phyloP scores from a whole-genome alignment of 2,888 invertebrate species.

The Tipula confusa region DNA sequence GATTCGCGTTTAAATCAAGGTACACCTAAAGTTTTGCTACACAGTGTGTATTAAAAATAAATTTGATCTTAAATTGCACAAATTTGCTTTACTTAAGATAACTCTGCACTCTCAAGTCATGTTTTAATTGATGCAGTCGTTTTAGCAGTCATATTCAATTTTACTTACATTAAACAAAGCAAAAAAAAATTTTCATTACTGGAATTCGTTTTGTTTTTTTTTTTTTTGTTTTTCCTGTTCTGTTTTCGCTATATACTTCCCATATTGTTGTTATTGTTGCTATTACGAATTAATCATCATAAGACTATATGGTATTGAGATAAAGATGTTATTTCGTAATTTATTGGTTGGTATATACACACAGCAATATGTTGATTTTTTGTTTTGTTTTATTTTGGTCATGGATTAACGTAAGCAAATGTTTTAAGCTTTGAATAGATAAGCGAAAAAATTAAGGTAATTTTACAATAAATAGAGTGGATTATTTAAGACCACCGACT shows the following conservation, averaged over 20 bases:
- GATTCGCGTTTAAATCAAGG: too few species aligned
- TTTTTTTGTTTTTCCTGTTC: neutral
- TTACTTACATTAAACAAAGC: neutral
- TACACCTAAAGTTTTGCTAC: too few species aligned
- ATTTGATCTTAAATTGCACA: neutral
- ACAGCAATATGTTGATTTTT: neutral
- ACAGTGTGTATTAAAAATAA: too few species aligned
- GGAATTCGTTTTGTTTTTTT: neutral
- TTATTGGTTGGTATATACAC: neutral
- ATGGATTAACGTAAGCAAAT: constrained; percentile 5
- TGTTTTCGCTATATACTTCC: neutral
- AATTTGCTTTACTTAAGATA: neutral
- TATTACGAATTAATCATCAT: constrained; percentile 13
- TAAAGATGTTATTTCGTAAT: constrained; percentile 20
- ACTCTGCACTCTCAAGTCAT: neutral
- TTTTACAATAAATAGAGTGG: neutral
- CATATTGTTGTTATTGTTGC: neutral
- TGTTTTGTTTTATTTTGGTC: too few species aligned
- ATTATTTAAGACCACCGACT: constrained; percentile 20
- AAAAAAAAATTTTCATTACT: neutral
- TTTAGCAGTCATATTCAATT: neutral
- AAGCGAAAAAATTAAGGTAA: neutral
- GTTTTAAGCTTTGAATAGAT: neutral
- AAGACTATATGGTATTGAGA: neutral
- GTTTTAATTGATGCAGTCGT: constrained; percentile 3